These are phyloP conservation scores for Petaurus breviceps DNA, from an alignment of 2,113 vertebrate genomes.

Conservation along the genomic window DNA sequence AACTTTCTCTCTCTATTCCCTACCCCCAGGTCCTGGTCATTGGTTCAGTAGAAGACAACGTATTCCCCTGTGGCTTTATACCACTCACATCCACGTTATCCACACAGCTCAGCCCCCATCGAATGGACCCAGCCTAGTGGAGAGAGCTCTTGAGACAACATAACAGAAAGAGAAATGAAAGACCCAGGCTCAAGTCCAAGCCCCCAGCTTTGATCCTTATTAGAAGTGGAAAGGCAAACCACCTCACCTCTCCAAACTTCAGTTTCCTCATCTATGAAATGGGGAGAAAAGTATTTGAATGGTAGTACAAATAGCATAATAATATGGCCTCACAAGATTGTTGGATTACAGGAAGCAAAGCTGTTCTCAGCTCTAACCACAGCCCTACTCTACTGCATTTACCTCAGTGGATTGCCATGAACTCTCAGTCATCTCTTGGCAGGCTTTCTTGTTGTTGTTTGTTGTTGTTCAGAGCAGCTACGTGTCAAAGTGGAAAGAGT, in stretches of 20 bases:
- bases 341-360: background rate
- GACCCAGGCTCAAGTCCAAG: background rate
- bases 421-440: background rate
- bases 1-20: background rate
- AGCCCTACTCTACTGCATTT: background rate
- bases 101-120: background rate
- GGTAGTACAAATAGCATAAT: background rate
- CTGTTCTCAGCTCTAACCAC: background rate
- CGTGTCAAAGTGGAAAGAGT: no score
- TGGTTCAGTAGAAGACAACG: background rate
- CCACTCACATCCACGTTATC: background rate
- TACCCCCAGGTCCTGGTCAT: background rate
- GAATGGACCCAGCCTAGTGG: background rate
- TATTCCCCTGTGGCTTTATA: background rate
- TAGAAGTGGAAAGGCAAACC: background rate
- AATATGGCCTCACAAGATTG: background rate
- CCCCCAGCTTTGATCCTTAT: background rate
- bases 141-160: background rate
- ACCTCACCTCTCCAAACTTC: background rate
- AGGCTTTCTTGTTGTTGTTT: background rate
- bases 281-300: background rate
- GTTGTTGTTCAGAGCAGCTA: no score
- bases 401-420: background rate
- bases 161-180: background rate
- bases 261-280: background rate